Conservation (phyloP, 1,140 invertebrate species). For the Reticulitermes speratus region DNA sequence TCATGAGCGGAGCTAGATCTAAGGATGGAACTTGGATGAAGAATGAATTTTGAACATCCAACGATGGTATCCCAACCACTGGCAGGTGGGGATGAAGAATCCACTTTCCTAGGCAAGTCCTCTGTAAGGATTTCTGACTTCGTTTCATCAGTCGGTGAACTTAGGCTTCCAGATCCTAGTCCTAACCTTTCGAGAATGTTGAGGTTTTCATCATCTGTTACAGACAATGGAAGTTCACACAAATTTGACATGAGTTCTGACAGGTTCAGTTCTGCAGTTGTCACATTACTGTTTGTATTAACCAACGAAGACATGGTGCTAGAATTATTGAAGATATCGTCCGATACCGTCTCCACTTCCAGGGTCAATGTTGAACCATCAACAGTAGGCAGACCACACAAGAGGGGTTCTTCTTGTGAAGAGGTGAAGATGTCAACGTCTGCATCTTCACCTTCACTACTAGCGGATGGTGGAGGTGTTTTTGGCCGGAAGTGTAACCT, state of each 20-base stretch:
- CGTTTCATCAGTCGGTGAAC: neutral
- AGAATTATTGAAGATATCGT: slow-evolving; percentile 13
- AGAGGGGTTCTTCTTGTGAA: slow-evolving; percentile 1
- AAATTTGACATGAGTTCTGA: neutral
- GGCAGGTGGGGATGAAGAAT: neutral
- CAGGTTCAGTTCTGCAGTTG: neutral
- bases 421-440: slow-evolving; percentile 17
- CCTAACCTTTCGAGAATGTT: neutral
- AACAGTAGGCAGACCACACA: neutral
- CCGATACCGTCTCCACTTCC: neutral
- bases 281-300: neutral
- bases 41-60: slow-evolving; percentile 26
- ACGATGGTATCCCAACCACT: neutral
- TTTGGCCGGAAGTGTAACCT: slow-evolving; percentile 30
- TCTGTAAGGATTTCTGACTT: neutral
- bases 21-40: slow-evolving; percentile 23
- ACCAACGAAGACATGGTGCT: neutral
- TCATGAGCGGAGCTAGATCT: neutral
- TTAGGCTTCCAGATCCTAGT: neutral
- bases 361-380: slow-evolving; percentile 10
- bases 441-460: slow-evolving; percentile 25
- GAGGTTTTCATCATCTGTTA: neutral
- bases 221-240: neutral
- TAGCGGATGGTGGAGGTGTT: slow-evolving; percentile 4
- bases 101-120: neutral